Percentiles rank a stretch among this genome's conserved stretches.
Evolutionary conservation across 2,888 invertebrate species (phyloP).

Genomic region (Tineola bisselliella): DNA sequence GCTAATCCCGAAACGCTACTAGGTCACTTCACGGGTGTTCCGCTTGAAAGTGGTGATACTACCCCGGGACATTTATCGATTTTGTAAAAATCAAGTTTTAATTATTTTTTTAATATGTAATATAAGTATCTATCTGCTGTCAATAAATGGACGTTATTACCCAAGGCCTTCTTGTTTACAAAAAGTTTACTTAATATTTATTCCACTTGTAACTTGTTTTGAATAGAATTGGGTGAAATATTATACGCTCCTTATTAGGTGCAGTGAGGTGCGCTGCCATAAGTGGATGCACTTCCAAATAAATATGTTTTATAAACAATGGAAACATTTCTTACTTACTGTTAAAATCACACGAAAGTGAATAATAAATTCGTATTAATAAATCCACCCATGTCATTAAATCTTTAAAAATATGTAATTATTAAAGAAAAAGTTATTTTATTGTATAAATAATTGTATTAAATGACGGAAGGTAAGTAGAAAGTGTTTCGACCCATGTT

Average conservation of each 20-base stretch:
- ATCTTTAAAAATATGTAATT: background rate
- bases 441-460: background rate
- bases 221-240: constrained; percentile 4
- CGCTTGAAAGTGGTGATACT: no score
- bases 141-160: background rate
- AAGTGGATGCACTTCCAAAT: background rate
- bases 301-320: background rate
- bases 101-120: background rate
- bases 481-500: constrained; percentile 61
- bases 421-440: background rate
- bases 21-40: no score
- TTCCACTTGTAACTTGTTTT: background rate
- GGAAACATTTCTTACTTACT: background rate
- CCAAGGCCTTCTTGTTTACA: background rate
- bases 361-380: background rate
- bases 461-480: constrained; percentile 41
- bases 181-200: background rate
- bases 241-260: constrained; percentile 2
- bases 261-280: background rate
- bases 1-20: no score
- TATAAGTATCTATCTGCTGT: background rate
- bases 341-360: background rate
- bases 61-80: no score
- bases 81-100: background rate
- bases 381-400: background rate